Conservation (phyloP, 2,797 vertebrate genomes). For the Pipistrellus pipistrellus region DNA sequence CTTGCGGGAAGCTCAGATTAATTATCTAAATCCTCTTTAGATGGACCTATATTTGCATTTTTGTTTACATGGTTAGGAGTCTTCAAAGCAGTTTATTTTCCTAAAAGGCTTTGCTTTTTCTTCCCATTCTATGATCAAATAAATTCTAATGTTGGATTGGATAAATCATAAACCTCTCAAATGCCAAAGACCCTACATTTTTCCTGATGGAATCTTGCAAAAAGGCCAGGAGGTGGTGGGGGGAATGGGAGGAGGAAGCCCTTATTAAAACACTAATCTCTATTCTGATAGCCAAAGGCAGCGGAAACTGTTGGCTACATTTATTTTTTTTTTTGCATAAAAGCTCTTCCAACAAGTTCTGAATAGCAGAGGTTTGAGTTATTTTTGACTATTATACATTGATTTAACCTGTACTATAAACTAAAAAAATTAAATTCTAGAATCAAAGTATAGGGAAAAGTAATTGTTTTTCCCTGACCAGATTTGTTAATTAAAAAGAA, state of each 20-base stretch:
- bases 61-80: constrained; percentile 78
- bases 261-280: constrained; percentile 72
- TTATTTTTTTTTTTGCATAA: constrained; percentile 18
- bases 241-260: neutral
- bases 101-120: constrained; percentile 77
- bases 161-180: constrained; percentile 61
- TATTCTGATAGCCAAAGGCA: constrained; percentile 51
- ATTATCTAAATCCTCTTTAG: constrained; percentile 80
- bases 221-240: neutral
- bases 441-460: neutral
- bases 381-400: neutral
- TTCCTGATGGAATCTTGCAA: constrained; percentile 59
- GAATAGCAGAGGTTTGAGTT: neutral
- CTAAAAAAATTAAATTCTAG: constrained; percentile 30
- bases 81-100: constrained; percentile 82
- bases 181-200: constrained; percentile 60
- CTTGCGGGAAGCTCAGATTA: constrained; percentile 80
- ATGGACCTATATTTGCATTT: constrained; percentile 75
- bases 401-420: constrained; percentile 6
- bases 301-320: neutral
- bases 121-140: constrained; percentile 73
- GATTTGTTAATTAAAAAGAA: neutral
- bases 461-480: neutral
- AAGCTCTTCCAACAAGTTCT: constrained; percentile 58
- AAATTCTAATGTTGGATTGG: constrained; percentile 77